A percentile compares a stretch with the other conserved stretches of the same genome.
These are phyloP conservation scores for Haliclystus octoradiatus DNA, from an alignment of 30 jellyfish, hydroid and myxozoan genomes.

Conservation along the genomic window DNA sequence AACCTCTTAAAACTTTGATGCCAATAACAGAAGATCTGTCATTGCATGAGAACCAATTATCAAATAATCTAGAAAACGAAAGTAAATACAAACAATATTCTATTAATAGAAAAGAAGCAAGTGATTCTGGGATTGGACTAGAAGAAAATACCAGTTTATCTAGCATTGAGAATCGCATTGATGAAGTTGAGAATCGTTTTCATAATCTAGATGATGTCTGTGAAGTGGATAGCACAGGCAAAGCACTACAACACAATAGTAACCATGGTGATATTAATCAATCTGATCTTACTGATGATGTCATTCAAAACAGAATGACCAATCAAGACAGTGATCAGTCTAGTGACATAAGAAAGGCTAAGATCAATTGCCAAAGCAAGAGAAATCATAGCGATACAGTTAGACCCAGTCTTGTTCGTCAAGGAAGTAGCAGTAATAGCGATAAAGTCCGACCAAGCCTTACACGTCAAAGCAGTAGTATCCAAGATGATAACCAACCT, in stretches of 20 bases:
- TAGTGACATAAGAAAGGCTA: no score
- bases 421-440: no score
- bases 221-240: no score
- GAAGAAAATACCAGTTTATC: background rate
- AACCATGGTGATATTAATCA: no score
- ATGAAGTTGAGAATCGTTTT: background rate
- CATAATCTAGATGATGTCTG: background rate
- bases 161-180: background rate
- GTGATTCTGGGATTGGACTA: background rate
- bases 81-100: background rate
- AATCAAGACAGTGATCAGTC: no score
- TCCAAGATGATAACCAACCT: background rate
- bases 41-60: background rate
- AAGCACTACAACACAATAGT: no score
- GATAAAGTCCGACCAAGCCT: no score
- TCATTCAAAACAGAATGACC: background rate
- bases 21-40: background rate
- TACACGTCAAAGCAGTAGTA: no score
- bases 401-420: no score
- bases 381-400: no score
- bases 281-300: no score
- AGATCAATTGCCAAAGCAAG: no score
- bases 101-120: background rate
- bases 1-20: background rate
- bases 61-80: background rate